Percentiles rank a stretch among this genome's conserved stretches.
Conservation (phyloP, 2,888 invertebrate genomes). For the Sinentomon sp. region DNA sequence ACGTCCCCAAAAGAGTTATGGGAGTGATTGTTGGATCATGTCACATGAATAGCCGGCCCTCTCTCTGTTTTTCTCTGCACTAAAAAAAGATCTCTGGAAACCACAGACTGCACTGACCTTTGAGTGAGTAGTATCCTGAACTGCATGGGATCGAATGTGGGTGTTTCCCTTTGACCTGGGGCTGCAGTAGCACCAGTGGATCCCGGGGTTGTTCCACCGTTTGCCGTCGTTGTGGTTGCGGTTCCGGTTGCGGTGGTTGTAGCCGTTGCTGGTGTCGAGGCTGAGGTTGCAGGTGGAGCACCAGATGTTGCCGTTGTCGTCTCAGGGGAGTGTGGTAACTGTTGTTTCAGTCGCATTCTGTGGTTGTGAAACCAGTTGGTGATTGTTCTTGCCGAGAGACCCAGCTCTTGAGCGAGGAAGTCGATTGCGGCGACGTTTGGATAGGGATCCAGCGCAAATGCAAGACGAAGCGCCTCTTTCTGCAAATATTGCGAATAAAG, state of each 20-base stretch:
- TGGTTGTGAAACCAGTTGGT: slow-evolving; percentile 99
- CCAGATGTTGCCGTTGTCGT: slow-evolving; percentile 1
- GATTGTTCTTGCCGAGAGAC: slow-evolving; percentile 76
- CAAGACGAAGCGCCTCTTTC: slow-evolving; percentile 76
- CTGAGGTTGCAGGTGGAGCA: slow-evolving; percentile 28
- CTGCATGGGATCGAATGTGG: slow-evolving; percentile 70
- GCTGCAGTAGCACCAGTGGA: slow-evolving; percentile 21
- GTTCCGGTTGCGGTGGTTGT: too few species aligned
- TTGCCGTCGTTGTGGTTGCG: slow-evolving; percentile 1
- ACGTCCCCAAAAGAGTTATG: too few species aligned
- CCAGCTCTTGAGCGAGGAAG: slow-evolving; percentile 69
- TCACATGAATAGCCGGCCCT: too few species aligned
- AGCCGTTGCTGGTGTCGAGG: too few species aligned
- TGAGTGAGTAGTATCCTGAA: slow-evolving; percentile 67
- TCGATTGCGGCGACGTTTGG: slow-evolving; percentile 90
- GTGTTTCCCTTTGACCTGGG: too few species aligned
- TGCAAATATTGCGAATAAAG: too few species aligned
- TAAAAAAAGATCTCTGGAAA: too few species aligned
- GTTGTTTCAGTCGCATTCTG: slow-evolving; percentile 86
- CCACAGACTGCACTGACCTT: slow-evolving; percentile 49
- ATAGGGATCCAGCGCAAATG: slow-evolving; percentile 87
- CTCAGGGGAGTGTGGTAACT: slow-evolving; percentile 18
- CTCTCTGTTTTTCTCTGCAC: too few species aligned
- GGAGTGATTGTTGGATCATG: too few species aligned
- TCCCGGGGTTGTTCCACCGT: slow-evolving; percentile 35